phyloP scores from a whole-genome alignment of 2,888 invertebrate species.

The Penaeus monodon region DNA sequence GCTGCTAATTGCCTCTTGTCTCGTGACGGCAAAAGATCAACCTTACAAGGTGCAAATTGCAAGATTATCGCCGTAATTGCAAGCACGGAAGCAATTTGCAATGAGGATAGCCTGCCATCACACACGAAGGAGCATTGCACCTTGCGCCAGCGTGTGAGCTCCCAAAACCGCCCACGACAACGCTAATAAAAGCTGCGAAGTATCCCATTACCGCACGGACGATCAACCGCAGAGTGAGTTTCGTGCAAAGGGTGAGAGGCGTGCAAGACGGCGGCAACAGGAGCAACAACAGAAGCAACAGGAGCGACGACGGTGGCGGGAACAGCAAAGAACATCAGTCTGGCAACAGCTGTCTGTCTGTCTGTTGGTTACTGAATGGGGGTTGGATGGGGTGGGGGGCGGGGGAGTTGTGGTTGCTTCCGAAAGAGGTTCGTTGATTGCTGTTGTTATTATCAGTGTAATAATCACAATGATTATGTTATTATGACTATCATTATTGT shows the following conservation, averaged over 20 bases:
- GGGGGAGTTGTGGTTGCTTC: no score
- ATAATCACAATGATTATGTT: no score
- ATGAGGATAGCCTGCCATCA: constrained; percentile 14
- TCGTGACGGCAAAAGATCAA: constrained; percentile 37
- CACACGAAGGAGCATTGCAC: neutral
- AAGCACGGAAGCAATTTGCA: neutral
- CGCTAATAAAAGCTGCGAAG: constrained; percentile 13
- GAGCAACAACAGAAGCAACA: neutral
- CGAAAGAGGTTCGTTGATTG: no score
- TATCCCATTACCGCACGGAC: constrained; percentile 26
- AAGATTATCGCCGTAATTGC: constrained; percentile 20
- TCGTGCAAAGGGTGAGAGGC: neutral
- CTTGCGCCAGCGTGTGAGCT: neutral
- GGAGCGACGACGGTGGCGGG: no score
- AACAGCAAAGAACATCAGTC: no score
- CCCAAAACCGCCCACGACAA: neutral
- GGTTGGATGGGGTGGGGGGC: no score
- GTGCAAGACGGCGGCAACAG: neutral
- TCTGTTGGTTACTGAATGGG: no score
- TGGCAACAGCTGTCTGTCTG: no score
- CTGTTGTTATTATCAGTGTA: no score
- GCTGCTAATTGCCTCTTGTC: constrained; percentile 46
- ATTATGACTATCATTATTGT: no score
- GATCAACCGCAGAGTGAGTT: constrained; percentile 13
- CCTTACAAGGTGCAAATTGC: constrained; percentile 49